These are phyloP conservation scores for Meta bourneti DNA, from an alignment of 2,888 invertebrate species.

Conservation along the genomic window DNA sequence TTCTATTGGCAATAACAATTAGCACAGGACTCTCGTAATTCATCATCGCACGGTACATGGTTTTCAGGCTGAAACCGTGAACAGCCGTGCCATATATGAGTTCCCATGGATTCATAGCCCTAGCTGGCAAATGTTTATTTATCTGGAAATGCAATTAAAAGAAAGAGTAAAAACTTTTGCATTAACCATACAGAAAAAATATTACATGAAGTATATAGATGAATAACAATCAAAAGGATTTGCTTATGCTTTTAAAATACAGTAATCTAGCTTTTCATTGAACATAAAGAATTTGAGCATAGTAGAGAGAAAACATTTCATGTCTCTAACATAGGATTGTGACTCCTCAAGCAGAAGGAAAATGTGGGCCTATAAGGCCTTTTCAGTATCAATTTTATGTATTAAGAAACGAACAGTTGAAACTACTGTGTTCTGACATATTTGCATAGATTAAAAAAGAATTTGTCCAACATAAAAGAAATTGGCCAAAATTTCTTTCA, in stretches of 20 bases:
- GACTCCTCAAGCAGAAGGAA: neutral
- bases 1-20: slow-evolving; percentile 96
- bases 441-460: neutral
- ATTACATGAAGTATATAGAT: too few relatives aligned
- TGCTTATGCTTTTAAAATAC: too few relatives aligned
- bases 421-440: neutral
- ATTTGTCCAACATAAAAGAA: neutral
- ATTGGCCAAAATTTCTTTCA: too few relatives aligned
- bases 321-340: neutral
- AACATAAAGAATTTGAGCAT: too few relatives aligned
- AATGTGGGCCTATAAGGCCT: neutral
- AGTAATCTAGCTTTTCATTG: too few relatives aligned
- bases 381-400: neutral
- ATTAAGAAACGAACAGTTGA: neutral
- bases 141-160: slow-evolving; percentile 83
- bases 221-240: too few relatives aligned
- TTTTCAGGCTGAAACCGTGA: slow-evolving; percentile 98
- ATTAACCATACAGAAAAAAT: neutral
- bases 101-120: slow-evolving; percentile 96
- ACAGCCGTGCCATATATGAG: slow-evolving; percentile 97
- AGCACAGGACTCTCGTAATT: slow-evolving; percentile 95
- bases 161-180: neutral
- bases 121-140: slow-evolving; percentile 93
- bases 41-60: slow-evolving; percentile 97
- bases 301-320: too few relatives aligned